phyloP scores from a whole-genome alignment of 2,888 invertebrate species.

The Venusia cambrica region DNA sequence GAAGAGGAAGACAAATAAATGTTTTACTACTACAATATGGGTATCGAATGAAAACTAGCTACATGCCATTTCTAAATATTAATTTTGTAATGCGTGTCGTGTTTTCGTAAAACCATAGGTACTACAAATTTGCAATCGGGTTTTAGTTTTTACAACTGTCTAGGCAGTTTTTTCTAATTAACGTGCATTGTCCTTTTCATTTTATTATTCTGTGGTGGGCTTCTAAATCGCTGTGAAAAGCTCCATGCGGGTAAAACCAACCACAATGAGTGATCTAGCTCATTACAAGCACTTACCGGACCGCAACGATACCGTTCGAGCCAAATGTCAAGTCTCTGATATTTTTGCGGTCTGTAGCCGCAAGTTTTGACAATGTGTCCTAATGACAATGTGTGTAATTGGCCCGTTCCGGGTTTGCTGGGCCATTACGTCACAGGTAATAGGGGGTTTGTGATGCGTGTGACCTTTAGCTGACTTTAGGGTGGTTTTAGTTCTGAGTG shows the following conservation, averaged over 20 bases:
- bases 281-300: conserved; percentile 16
- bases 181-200: no score
- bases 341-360: conserved; percentile 41
- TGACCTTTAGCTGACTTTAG: conserved; percentile 12
- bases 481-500: conserved; percentile 2
- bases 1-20: no score
- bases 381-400: conserved; percentile 70
- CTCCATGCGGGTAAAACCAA: not conserved
- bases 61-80: no score
- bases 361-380: conserved; percentile 62
- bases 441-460: conserved; percentile 4
- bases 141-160: no score
- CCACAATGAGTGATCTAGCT: not conserved
- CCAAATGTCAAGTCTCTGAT: conserved; percentile 55
- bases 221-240: no score
- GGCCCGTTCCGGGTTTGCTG: conserved; percentile 33
- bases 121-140: no score
- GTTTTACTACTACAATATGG: no score
- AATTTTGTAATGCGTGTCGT: no score
- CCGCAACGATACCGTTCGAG: conserved; percentile 43
- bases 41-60: no score
- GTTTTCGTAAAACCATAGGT: no score
- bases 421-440: conserved; percentile 13
- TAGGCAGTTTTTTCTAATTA: no score
- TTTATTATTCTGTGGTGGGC: no score